Percentiles rank a stretch among this genome's conserved stretches.
phyloP scores from a whole-genome alignment of 1,140 invertebrate genomes.

The Plectrocnemia conspersa region DNA sequence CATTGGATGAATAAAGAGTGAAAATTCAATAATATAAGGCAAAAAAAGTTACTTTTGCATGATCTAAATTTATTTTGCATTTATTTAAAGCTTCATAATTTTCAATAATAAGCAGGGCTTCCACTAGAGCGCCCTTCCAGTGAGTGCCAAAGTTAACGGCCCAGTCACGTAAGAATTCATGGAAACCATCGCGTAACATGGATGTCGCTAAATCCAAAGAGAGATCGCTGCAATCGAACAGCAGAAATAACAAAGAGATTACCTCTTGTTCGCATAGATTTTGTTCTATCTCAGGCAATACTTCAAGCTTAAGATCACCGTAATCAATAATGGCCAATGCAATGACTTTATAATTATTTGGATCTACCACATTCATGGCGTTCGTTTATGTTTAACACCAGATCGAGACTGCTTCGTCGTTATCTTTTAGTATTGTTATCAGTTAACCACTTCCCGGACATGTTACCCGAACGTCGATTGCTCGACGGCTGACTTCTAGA shows the following conservation, averaged over 20 bases:
- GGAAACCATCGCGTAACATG: neutral
- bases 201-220: neutral
- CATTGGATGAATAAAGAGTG: conserved; percentile 27
- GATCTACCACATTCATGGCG: no score
- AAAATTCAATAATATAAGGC: conserved; percentile 15
- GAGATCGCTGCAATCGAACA: conserved; percentile 19
- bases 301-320: conserved; percentile 23
- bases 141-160: conserved; percentile 6
- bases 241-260: conserved; percentile 27
- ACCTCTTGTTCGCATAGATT: conserved; percentile 19
- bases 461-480: no score
- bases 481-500: no score
- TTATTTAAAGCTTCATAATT: conserved; percentile 1
- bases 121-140: conserved; percentile 26
- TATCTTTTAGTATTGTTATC: no score
- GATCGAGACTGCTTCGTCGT: no score
- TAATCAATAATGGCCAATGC: no score
- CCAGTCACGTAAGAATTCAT: conserved; percentile 18
- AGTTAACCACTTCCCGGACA: no score
- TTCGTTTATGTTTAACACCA: no score
- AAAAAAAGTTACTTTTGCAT: conserved; percentile 21
- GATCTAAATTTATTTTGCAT: neutral
- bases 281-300: conserved; percentile 20
- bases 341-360: no score
- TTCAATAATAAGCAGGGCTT: conserved; percentile 24